Base-by-base conservation (phyloP, 1,140 invertebrate species). In the Meloidogyne chitwoodi region DNA sequence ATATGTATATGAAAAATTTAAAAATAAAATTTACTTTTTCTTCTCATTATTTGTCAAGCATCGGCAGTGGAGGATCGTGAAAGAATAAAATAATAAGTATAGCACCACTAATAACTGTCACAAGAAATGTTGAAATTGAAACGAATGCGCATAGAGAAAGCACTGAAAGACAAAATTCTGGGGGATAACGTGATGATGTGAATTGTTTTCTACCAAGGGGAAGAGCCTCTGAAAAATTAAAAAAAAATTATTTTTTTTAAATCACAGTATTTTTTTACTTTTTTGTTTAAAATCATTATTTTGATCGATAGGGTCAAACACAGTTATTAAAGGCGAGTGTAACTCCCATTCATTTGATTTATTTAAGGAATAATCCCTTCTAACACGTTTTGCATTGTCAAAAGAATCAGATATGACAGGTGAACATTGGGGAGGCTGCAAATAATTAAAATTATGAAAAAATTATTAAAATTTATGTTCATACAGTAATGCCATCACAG, bases 71-170 rank as follows among this genome's bases (percentile, higher is more conserved):
- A 22, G 56, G 56, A 31, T 73, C 56, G 1, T 48, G n/a, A 34
- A 73, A 77, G 8, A 80, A 41, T 31, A 80, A 56, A 29, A 71
- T 64, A 56, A 41, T 61, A 44, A 80, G 48, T 66, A 80, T 68
- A 11, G 74, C 48, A 63, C 64, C 78, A 68, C 68, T 48, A 34
- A 67, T 79, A 66, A 80, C 64, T n/a, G 79, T 80, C 48, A 74
- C 76, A 22, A 80, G 62, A 69, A 80, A 80, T 27, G 79, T 80
- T n/a, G 75, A 77, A 8, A 66, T 68, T 48, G 79, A 72, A 41
- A 80, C 61, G 19, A 78, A 44, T 6, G 68, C 41, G 27, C 73
- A 63, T 12, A 80, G 34, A 29, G 79, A 77, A 70, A 80, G 44
- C 38, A 34, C 34, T 62, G 70, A 68, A n/a, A 66, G 67, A 22